These are phyloP conservation scores for Meriones unguiculatus DNA, from an alignment of 2,113 vertebrate genomes.

Conservation along the genomic window DNA sequence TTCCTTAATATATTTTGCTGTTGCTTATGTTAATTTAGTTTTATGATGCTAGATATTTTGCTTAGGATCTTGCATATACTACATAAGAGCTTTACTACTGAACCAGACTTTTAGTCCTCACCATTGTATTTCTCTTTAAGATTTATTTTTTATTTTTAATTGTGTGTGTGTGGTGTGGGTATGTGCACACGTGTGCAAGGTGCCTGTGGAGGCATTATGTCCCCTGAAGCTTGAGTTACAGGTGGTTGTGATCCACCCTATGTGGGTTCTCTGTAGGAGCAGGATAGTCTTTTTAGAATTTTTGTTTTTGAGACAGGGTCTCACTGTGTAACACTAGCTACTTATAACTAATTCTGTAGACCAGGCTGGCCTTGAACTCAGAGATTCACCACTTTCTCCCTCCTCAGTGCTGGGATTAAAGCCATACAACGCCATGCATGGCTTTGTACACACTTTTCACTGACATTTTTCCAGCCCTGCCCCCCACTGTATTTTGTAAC, in stretches of 20 bases:
- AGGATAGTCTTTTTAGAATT: too few relatives aligned
- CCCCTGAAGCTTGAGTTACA: background rate
- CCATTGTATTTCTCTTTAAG: background rate
- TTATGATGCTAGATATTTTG: background rate
- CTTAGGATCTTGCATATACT: background rate
- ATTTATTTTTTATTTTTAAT: background rate
- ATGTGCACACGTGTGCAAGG: background rate
- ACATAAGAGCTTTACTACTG: background rate
- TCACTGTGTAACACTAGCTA: background rate
- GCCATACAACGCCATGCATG: background rate
- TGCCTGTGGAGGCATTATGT: background rate
- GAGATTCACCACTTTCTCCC: background rate
- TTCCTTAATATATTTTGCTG: background rate
- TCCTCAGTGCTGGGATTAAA: background rate
- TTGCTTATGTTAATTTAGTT: background rate
- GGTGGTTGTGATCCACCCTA: too few relatives aligned
- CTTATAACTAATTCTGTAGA: background rate
- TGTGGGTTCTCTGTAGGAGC: too few relatives aligned
- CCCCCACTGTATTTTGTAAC: background rate
- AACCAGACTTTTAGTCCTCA: background rate
- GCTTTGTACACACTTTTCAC: background rate
- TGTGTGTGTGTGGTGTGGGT: background rate
- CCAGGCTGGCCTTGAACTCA: background rate
- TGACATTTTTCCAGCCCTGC: background rate
- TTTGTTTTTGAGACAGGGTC: background rate